Evolutionary conservation across 2,797 vertebrate species (phyloP).

Genomic region (Merluccius polli): DNA sequence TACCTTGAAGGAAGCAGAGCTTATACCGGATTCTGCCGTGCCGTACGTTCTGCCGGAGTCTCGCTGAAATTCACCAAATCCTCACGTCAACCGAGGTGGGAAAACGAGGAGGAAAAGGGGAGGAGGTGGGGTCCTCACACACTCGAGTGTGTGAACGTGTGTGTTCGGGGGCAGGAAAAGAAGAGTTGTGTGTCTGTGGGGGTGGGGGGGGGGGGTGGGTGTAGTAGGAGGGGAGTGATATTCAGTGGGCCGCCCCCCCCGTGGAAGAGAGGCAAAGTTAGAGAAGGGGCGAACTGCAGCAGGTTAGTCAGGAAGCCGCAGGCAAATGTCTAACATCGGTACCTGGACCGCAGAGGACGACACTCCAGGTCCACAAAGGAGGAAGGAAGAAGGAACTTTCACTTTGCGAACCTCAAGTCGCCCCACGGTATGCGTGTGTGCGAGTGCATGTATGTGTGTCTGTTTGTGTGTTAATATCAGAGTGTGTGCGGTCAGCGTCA

Average conservation of each 20-base stretch:
- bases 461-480: neutral
- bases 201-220: constrained; percentile 26
- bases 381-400: neutral
- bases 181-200: constrained; percentile 14
- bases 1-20: constrained; percentile 85
- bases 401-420: neutral
- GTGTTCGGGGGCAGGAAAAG: neutral
- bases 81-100: constrained; percentile 63
- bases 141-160: constrained; percentile 47
- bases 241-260: constrained; percentile 30
- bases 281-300: constrained; percentile 52
- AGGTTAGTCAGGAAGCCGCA: constrained; percentile 62
- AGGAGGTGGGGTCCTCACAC: constrained; percentile 50
- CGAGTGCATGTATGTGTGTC: too few species aligned
- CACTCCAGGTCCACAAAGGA: neutral
- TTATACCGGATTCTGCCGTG: constrained; percentile 85
- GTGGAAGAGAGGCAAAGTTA: constrained; percentile 55
- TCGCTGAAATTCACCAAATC: constrained; percentile 81
- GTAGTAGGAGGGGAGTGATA: constrained; percentile 22
- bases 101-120: constrained; percentile 33
- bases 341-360: neutral
- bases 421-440: too few species aligned
- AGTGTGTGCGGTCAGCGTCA: constrained; percentile 12
- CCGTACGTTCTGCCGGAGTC: constrained; percentile 78
- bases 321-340: constrained; percentile 36